phyloP scores from a whole-genome alignment of 2,797 vertebrate species.

The Lepidocolaptes lacrymiger region DNA sequence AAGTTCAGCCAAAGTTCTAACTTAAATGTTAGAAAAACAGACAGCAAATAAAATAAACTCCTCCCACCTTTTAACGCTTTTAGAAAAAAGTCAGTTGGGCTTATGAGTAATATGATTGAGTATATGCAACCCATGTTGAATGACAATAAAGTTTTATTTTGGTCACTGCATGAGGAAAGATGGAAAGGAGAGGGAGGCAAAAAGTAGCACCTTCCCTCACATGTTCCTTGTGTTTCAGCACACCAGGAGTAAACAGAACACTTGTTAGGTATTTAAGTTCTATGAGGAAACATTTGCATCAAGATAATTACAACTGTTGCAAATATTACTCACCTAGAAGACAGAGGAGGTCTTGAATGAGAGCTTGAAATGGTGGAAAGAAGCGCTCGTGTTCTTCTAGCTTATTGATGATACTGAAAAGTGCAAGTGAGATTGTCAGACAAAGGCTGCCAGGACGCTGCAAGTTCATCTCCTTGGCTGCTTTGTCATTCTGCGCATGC shows the following conservation, averaged over 20 bases:
- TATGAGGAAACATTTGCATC: background rate
- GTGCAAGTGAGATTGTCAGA: background rate
- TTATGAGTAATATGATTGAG: background rate
- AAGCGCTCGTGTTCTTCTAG: slow-evolving; percentile 89
- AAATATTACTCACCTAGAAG: slow-evolving; percentile 80
- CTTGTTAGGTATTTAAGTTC: background rate
- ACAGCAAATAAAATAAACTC: background rate
- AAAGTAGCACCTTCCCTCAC: background rate
- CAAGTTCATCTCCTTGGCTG: background rate
- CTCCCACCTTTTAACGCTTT: background rate
- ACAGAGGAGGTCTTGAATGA: slow-evolving; percentile 81
- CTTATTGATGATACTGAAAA: slow-evolving; percentile 85
- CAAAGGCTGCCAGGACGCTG: background rate
- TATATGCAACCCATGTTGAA: background rate
- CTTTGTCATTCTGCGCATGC: background rate
- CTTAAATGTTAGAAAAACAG: background rate
- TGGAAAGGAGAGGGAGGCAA: background rate
- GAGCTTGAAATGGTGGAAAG: slow-evolving; percentile 87
- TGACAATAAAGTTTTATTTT: background rate
- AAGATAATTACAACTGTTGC: background rate
- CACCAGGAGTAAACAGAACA: background rate
- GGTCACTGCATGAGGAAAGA: background rate
- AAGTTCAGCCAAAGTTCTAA: background rate
- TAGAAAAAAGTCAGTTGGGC: accelerated
- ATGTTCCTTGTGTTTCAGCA: background rate